Conservation (phyloP, 2,888 invertebrate species). For the Electrophaes corylata region DNA sequence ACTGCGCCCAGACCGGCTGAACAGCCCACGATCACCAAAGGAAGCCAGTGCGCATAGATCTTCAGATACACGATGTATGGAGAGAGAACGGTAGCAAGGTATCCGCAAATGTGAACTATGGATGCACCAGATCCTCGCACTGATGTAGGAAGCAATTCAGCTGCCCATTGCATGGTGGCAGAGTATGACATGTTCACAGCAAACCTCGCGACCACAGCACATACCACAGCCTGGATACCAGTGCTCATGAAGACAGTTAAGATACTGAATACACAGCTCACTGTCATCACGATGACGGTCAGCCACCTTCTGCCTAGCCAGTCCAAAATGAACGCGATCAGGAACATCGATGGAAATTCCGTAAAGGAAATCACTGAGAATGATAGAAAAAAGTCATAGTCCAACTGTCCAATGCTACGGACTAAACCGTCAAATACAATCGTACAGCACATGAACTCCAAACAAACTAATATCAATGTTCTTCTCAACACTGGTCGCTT, state of each 20-base stretch:
- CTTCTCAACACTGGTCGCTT: slow-evolving; percentile 56
- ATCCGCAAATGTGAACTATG: slow-evolving; percentile 60
- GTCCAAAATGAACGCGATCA: slow-evolving; percentile 61
- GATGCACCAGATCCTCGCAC: slow-evolving; percentile 62
- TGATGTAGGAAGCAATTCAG: slow-evolving; percentile 61
- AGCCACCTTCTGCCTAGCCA: slow-evolving; percentile 63
- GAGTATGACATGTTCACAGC: slow-evolving; percentile 58
- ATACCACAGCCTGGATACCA: slow-evolving; percentile 55
- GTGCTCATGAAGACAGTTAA: slow-evolving; percentile 50
- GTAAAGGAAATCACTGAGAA: slow-evolving; percentile 63
- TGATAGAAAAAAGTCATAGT: slow-evolving; percentile 63
- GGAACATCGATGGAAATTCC: slow-evolving; percentile 59
- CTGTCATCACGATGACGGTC: slow-evolving; percentile 47
- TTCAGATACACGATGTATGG: slow-evolving; percentile 67
- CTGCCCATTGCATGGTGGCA: slow-evolving; percentile 59
- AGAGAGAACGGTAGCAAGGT: slow-evolving; percentile 55
- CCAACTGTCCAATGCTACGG: slow-evolving; percentile 56
- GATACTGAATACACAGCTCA: slow-evolving; percentile 54
- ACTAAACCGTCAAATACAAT: slow-evolving; percentile 61
- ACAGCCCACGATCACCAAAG: slow-evolving; percentile 55
- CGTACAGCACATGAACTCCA: slow-evolving; percentile 58
- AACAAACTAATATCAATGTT: slow-evolving; percentile 54
- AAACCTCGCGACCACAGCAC: slow-evolving; percentile 60
- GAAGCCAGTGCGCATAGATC: slow-evolving; percentile 57
- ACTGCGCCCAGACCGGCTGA: slow-evolving; percentile 50